Evolutionary conservation across 1,140 invertebrate species (phyloP).

Genomic region (Sminthurinus signatus): DNA sequence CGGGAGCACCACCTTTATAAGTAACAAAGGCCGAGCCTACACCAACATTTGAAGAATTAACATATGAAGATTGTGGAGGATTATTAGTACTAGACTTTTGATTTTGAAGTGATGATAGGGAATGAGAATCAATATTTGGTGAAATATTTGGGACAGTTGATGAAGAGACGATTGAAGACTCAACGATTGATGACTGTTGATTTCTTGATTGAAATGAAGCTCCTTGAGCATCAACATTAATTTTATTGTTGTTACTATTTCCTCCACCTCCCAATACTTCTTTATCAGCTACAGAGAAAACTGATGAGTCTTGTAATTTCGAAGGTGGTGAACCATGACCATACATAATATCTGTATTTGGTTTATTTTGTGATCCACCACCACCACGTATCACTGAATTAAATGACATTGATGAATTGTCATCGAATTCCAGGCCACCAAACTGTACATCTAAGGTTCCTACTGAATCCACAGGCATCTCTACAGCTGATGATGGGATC

Average conservation of each 20-base stretch:
- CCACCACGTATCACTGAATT: slow-evolving; percentile 35
- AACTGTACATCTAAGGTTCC: slow-evolving; percentile 87
- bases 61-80: slow-evolving; percentile 26
- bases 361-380: slow-evolving; percentile 9
- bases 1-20: slow-evolving; percentile 30
- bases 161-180: neutral
- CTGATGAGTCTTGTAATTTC: slow-evolving; percentile 24
- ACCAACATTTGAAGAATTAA: slow-evolving; percentile 25
- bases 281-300: slow-evolving; percentile 24
- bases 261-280: neutral
- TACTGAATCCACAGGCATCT: slow-evolving; percentile 86
- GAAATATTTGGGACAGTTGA: slow-evolving; percentile 20
- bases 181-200: slow-evolving; percentile 17
- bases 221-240: slow-evolving; percentile 19
- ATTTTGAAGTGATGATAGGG: slow-evolving; percentile 23
- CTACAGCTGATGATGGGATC: slow-evolving; percentile 88
- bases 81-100: slow-evolving; percentile 24
- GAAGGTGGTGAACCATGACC: slow-evolving; percentile 11
- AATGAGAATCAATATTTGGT: slow-evolving; percentile 27
- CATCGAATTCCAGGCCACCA: slow-evolving; percentile 72
- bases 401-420: slow-evolving; percentile 33
- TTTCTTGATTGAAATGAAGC: slow-evolving; percentile 34
- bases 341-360: slow-evolving; percentile 32
- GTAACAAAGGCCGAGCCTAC: slow-evolving; percentile 35
- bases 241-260: slow-evolving; percentile 14